Evolutionary conservation across 2,797 vertebrate species (phyloP).

Genomic region (Rhabdophis nuchalis): DNA sequence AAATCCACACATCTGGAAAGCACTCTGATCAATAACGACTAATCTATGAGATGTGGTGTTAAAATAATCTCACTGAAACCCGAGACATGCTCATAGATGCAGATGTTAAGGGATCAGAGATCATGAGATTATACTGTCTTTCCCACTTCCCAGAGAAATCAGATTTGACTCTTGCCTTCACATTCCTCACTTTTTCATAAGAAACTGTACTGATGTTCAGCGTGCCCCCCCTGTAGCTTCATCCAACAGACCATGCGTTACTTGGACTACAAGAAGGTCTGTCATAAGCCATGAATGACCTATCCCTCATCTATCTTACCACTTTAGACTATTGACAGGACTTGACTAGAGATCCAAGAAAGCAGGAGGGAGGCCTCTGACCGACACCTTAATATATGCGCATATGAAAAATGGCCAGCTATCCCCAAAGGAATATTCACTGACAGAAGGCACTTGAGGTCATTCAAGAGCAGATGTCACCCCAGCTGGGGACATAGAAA

Average conservation of each 20-base stretch:
- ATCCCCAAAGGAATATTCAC: constrained; percentile 41
- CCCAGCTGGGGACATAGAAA: constrained; percentile 62
- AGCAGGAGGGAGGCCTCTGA: constrained; percentile 60
- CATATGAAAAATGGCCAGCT: constrained; percentile 60
- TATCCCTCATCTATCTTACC: constrained; percentile 46
- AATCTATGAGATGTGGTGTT: neutral
- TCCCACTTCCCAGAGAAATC: neutral
- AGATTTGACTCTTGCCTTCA: neutral
- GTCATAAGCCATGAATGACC: neutral
- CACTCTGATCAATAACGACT: neutral
- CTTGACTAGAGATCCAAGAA: constrained; percentile 54
- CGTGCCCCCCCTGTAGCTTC: neutral
- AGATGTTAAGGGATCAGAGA: neutral
- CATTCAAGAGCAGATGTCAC: constrained; percentile 71
- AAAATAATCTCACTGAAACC: neutral
- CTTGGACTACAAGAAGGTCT: neutral
- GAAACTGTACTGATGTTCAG: neutral
- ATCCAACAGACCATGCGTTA: neutral
- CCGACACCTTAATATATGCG: constrained; percentile 62
- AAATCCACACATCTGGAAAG: neutral
- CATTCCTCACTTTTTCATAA: neutral
- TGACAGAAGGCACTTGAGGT: constrained; percentile 66
- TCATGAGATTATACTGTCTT: neutral
- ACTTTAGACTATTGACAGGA: constrained; percentile 45
- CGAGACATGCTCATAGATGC: neutral